Evolutionary conservation across 2,888 invertebrate genomes (phyloP).

Genomic region (Tineola bisselliella): DNA sequence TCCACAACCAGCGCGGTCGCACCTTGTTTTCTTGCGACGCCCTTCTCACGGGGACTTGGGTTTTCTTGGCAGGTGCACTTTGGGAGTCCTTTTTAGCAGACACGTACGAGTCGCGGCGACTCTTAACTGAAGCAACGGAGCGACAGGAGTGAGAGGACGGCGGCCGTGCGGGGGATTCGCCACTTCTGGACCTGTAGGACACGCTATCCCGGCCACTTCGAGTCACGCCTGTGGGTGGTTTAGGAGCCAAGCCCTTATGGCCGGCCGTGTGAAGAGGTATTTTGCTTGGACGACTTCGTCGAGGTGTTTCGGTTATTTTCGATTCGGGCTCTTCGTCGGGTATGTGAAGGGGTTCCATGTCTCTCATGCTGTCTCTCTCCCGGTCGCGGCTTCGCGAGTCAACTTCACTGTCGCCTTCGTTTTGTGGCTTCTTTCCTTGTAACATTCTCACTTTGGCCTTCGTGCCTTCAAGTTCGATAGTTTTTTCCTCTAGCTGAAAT

Average conservation of each 20-base stretch:
- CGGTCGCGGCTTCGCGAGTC: constrained; percentile 37
- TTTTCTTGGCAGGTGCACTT: constrained; percentile 38
- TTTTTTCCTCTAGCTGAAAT: constrained; percentile 80
- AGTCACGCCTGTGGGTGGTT: constrained; percentile 70
- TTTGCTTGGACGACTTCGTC: constrained; percentile 65
- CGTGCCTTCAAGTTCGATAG: constrained; percentile 85
- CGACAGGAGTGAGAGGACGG: constrained; percentile 17
- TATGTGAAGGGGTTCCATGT: constrained; percentile 52
- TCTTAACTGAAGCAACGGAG: constrained; percentile 17
- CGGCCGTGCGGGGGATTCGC: constrained; percentile 38
- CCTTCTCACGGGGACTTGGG: constrained; percentile 46
- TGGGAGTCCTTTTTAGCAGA: constrained; percentile 40
- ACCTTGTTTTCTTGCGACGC: constrained; percentile 71
- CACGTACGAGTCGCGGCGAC: constrained; percentile 36
- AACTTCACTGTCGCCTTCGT: constrained; percentile 27
- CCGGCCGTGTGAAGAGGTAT: constrained; percentile 72
- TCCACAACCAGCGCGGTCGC: constrained; percentile 77
- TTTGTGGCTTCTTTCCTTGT: constrained; percentile 46
- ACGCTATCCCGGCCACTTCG: constrained; percentile 19
- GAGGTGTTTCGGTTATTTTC: constrained; percentile 68
- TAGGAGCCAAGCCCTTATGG: constrained; percentile 66
- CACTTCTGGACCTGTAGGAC: constrained; percentile 47
- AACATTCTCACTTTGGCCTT: constrained; percentile 79
- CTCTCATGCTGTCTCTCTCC: constrained; percentile 46
- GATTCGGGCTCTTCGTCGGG: constrained; percentile 54